These are phyloP conservation scores for Spilogale gracilis DNA, from an alignment of 2,113 vertebrate genomes.

Conservation along the genomic window DNA sequence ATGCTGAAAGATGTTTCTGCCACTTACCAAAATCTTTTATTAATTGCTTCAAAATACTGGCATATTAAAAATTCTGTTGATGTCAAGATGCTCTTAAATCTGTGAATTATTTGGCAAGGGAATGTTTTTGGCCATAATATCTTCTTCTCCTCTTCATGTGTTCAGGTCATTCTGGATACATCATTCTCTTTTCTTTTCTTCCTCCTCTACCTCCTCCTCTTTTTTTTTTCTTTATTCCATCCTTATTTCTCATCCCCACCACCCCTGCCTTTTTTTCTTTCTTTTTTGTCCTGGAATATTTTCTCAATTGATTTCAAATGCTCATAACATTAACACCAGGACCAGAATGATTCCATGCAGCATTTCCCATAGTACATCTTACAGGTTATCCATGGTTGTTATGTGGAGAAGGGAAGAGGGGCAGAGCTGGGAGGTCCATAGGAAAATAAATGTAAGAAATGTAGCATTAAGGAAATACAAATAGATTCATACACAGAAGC, in stretches of 20 bases:
- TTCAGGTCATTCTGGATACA: not conserved
- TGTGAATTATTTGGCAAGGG: not conserved
- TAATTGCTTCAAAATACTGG: not conserved
- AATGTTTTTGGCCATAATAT: not conserved
- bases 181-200: not conserved
- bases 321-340: not conserved
- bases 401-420: not conserved
- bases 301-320: not conserved
- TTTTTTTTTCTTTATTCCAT: not conserved
- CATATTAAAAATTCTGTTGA: not conserved
- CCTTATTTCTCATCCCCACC: not conserved
- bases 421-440: fast-evolving
- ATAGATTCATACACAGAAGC: not conserved
- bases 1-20: not conserved
- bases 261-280: too few relatives aligned
- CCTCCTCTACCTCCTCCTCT: not conserved
- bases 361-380: not conserved
- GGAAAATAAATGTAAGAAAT: not conserved
- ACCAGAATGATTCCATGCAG: not conserved
- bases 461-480: not conserved
- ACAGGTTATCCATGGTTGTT: not conserved
- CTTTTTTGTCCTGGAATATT: not conserved
- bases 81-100: not conserved
- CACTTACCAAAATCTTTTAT: not conserved
- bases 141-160: not conserved